Base-by-base conservation (phyloP, 2,888 invertebrate species). In the Hemicrepidius hirtus region DNA sequence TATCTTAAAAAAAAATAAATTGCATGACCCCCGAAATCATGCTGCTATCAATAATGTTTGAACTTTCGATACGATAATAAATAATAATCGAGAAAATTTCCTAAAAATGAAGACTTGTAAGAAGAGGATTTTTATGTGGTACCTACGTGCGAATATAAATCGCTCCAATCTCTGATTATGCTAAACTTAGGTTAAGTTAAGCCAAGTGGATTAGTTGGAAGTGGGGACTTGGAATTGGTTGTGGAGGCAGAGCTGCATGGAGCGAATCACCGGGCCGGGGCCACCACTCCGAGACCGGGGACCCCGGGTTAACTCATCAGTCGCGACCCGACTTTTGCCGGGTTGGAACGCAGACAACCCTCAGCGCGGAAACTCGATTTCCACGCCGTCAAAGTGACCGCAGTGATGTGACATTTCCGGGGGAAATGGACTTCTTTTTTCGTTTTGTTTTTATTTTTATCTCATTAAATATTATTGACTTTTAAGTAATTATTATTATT, bases 201-300 rank as follows among this genome's bases (percentile, higher is more conserved):
- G 40, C 60, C 64, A 70, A 62, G 66, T 62, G 69, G 72, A 62
- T 62, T 69, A 44, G 53, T 13, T 62, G 75, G 75, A 80, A 80
- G 81, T 81, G 81, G 84, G 84, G 82, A 82, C 76, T 78, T 69
- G 71, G 68, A 76, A 77, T 71, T 77, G 75, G 12, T 10, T 77
- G 80, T 77, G 84, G 84, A 84, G 85, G 85, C 84, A 83, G 84
- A 81, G 77, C 82, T 79, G 81, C 73, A 75, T 77, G 74, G 79
- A 80, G 79, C 85, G 85, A 85, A 85, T 85, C 85, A 85, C 78
- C 82, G 81, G 62, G 77, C 78, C 71, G 78, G 80, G 76, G 78
- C 83, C 82, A 83, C 84, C 84, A 83, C 84, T 83, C 79, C 81
- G 76, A 77, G 77, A 76, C 78, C 79, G 77, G 78, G 75, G 78